phyloP scores from a whole-genome alignment of 2,888 invertebrate genomes.

The Diarsia rubi region DNA sequence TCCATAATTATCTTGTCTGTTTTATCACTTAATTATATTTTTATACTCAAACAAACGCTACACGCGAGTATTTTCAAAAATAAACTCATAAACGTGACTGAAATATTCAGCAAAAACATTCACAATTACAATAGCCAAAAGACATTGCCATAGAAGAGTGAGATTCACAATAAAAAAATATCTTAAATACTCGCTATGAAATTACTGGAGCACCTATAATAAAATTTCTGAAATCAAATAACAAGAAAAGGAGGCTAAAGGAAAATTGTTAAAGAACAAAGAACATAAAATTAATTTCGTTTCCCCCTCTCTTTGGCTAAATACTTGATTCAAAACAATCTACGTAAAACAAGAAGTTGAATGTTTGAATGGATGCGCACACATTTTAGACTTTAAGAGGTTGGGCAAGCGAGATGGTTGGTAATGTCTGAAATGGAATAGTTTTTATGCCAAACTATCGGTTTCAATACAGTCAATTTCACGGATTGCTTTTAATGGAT shows the following conservation, averaged over 20 bases:
- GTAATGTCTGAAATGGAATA: not conserved
- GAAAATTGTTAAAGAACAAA: conserved; percentile 63
- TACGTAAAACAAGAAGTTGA: conserved; percentile 40
- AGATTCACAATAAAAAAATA: conserved; percentile 61
- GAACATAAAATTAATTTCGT: conserved; percentile 65
- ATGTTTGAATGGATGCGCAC: conserved; percentile 19
- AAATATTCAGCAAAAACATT: conserved; percentile 21
- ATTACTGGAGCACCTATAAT: conserved; percentile 55
- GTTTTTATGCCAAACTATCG: no score
- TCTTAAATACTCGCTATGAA: conserved; percentile 52
- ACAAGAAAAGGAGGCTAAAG: conserved; percentile 47
- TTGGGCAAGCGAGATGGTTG: not conserved
- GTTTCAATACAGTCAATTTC: no score
- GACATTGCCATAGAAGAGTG: conserved; percentile 17
- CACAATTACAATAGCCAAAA: not conserved
- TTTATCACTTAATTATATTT: not conserved
- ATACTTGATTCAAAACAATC: conserved; percentile 59
- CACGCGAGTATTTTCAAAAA: not conserved
- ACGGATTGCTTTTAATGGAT: no score
- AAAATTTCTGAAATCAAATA: conserved; percentile 66
- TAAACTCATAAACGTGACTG: not conserved
- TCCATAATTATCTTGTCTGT: not conserved
- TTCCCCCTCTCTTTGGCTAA: conserved; percentile 36
- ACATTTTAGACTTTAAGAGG: not conserved
- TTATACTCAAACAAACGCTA: not conserved